Percentiles rank a stretch among this genome's conserved stretches.
These are phyloP conservation scores for Mycetomoellerius zeteki DNA, from an alignment of 1,140 invertebrate genomes.

Conservation along the genomic window DNA sequence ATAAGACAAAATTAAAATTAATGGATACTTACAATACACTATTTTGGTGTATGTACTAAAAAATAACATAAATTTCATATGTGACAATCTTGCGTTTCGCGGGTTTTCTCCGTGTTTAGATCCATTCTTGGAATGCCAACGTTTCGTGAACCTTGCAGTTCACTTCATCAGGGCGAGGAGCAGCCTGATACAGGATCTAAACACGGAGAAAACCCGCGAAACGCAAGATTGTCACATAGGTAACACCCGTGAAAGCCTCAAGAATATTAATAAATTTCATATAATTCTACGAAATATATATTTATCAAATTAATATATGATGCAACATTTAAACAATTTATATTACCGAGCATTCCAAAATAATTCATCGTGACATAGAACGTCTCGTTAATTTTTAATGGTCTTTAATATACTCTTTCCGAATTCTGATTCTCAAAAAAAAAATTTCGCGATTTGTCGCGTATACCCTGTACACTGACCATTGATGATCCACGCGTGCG, in stretches of 20 bases:
- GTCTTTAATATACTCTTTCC: neutral
- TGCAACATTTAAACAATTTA: neutral
- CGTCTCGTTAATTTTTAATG: neutral
- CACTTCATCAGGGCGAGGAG: too few relatives aligned
- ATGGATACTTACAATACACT: neutral
- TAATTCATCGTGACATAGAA: neutral
- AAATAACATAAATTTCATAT: neutral
- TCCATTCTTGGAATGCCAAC: too few relatives aligned
- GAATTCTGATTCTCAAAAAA: neutral
- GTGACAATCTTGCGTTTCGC: too few relatives aligned
- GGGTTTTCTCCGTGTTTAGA: too few relatives aligned
- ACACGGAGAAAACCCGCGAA: too few relatives aligned
- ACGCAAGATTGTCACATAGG: too few relatives aligned
- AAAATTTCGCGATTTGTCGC: neutral
- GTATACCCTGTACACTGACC: conserved; percentile 17
- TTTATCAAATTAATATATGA: neutral
- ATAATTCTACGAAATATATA: neutral
- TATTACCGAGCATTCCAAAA: neutral
- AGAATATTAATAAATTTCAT: neutral
- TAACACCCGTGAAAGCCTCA: too few relatives aligned
- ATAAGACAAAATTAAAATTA: conserved; percentile 15
- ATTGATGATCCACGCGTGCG: conserved; percentile 57
- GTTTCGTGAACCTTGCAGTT: too few relatives aligned
- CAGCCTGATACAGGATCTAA: too few relatives aligned
- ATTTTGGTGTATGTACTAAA: neutral